Conservation (phyloP, 2,888 invertebrate genomes). For the Drosophila testacea region DNA sequence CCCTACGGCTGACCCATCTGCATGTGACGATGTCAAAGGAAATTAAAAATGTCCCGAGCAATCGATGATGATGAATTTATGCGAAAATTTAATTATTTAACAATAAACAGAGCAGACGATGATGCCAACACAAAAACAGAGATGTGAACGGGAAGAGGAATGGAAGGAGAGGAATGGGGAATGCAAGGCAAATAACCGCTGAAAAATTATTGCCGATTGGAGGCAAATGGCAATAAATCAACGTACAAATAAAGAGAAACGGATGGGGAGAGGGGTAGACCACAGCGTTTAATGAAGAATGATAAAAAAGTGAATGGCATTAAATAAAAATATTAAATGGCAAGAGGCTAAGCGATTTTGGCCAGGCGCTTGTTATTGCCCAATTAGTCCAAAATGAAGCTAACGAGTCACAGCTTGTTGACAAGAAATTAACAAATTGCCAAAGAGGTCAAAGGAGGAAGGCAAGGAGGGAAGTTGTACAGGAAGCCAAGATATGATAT, state of each 20-base stretch:
- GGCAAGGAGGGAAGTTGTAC: not conserved
- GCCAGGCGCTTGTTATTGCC: conserved; percentile 36
- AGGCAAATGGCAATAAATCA: conserved; percentile 74
- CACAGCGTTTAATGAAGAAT: conserved; percentile 70
- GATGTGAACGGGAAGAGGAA: conserved; percentile 3
- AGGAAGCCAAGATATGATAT: conserved; percentile 15
- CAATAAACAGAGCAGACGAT: conserved; percentile 65
- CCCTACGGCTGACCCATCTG: not conserved
- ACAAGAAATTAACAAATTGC: conserved; percentile 76
- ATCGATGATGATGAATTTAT: conserved; percentile 75
- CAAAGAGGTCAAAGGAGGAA: conserved; percentile 24
- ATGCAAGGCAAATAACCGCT: conserved; percentile 59
- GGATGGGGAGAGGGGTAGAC: not conserved
- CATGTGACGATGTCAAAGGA: conserved; percentile 60
- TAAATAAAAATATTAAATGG: conserved; percentile 70
- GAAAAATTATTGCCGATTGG: conserved; percentile 76
- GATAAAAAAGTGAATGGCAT: conserved; percentile 64
- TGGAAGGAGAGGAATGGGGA: not conserved
- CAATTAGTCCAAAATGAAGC: conserved; percentile 39
- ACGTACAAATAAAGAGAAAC: conserved; percentile 58
- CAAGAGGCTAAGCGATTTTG: conserved; percentile 58
- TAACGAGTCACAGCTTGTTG: conserved; percentile 52
- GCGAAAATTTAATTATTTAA: conserved; percentile 76
- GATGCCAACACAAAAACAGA: conserved; percentile 7
- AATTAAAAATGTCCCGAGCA: conserved; percentile 63